A percentile compares a stretch with the other conserved stretches of the same genome.
phyloP scores from a whole-genome alignment of 2,113 vertebrate species.

The Oryzias curvinotus region DNA sequence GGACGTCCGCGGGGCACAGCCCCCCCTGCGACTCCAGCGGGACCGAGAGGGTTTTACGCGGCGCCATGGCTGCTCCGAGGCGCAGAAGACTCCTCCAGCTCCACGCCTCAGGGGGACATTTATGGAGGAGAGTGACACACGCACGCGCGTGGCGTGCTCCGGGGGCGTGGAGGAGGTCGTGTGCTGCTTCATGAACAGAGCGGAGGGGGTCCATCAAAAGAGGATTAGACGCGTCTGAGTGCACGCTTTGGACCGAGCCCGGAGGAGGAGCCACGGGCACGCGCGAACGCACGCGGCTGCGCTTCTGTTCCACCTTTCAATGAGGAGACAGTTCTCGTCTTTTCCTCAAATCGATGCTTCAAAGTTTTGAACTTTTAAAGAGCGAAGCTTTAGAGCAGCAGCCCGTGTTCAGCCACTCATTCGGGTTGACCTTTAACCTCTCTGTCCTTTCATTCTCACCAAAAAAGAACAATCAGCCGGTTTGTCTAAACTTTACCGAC shows the following conservation, averaged over 20 bases:
- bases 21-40: slow-evolving; percentile 18
- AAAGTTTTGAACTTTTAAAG: too few species aligned
- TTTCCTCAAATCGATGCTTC: too few species aligned
- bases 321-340: too few species aligned
- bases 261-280: slow-evolving; percentile 14
- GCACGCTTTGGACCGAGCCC: slow-evolving; percentile 48
- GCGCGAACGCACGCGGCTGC: background rate
- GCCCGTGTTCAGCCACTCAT: too few species aligned
- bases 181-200: slow-evolving; percentile 69
- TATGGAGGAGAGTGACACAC: slow-evolving; percentile 38
- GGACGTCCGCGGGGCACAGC: slow-evolving; percentile 35
- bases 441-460: too few species aligned
- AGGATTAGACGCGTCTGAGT: slow-evolving; percentile 77
- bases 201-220: slow-evolving; percentile 78
- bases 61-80: slow-evolving; percentile 43
- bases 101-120: slow-evolving; percentile 42
- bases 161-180: slow-evolving; percentile 76
- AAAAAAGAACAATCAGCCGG: too few species aligned
- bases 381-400: too few species aligned
- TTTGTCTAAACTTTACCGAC: too few species aligned
- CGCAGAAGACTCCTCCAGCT: slow-evolving; percentile 7
- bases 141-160: slow-evolving; percentile 37
- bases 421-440: too few species aligned
- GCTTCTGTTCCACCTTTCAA: too few species aligned
- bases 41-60: slow-evolving; percentile 55